Percentiles rank a stretch among this genome's conserved stretches.
phyloP scores from a whole-genome alignment of 2,797 vertebrate species.

The Mus spretus region DNA sequence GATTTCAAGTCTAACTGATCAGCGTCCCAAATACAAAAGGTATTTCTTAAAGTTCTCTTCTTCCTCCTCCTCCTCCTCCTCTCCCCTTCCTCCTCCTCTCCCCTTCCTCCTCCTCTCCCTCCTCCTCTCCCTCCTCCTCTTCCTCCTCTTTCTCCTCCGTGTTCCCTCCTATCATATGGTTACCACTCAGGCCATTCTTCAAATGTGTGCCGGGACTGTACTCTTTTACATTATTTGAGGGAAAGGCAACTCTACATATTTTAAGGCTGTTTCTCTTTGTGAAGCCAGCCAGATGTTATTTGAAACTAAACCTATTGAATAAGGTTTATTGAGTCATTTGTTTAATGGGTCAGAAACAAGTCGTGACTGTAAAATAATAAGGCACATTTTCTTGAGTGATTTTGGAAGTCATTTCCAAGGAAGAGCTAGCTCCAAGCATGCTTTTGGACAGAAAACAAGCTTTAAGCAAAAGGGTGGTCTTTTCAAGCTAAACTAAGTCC shows the following conservation, averaged over 20 bases:
- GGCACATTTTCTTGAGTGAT: neutral
- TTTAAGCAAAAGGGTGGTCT: neutral
- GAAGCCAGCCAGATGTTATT: neutral
- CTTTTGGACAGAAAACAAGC: neutral
- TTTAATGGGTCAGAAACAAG: constrained; percentile 19
- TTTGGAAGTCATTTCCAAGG: constrained; percentile 47
- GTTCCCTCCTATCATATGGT: neutral
- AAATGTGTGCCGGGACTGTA: neutral
- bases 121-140: neutral
- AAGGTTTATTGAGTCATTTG: neutral
- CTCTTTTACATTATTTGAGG: neutral
- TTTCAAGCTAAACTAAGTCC: neutral
- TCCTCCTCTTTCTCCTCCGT: neutral
- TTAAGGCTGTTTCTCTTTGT: constrained; percentile 12
- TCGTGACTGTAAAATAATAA: constrained; percentile 1
- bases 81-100: too few relatives aligned
- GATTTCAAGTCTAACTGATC: neutral
- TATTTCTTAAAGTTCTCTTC: neutral
- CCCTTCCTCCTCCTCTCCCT: too few relatives aligned
- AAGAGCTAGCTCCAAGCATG: neutral
- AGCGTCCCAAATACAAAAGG: neutral
- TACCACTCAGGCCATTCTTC: neutral
- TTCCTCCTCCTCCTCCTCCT: too few relatives aligned
- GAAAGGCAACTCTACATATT: constrained; percentile 1
- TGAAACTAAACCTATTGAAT: neutral